Evolutionary conservation across 2,113 vertebrate genomes (phyloP).

Genomic region (Apus apus): DNA sequence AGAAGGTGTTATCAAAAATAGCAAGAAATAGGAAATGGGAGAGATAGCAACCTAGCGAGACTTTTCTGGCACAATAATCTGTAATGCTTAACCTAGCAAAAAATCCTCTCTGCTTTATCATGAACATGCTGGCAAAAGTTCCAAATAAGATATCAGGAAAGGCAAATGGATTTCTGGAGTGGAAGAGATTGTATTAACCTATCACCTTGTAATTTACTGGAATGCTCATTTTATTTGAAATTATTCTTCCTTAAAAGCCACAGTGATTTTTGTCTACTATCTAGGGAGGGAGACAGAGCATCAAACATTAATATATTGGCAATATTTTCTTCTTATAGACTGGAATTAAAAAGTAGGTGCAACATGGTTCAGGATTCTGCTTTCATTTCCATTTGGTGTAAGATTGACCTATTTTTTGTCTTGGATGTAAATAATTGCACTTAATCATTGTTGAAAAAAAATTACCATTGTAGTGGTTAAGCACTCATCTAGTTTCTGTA

Average conservation of each 20-base stretch:
- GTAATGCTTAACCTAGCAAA: constrained; percentile 20
- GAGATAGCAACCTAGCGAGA: not conserved
- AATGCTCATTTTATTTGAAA: constrained; percentile 1
- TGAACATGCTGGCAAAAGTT: not conserved
- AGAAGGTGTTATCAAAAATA: constrained; percentile 11
- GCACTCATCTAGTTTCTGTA: not conserved
- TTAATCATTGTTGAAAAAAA: not conserved
- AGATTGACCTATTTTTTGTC: not conserved
- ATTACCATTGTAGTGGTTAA: not conserved
- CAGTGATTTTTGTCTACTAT: not conserved
- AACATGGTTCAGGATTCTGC: not conserved
- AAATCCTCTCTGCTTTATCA: constrained; percentile 25
- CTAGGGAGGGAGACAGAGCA: not conserved
- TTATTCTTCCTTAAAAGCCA: not conserved
- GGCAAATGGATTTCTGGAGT: not conserved
- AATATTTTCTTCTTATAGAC: not conserved
- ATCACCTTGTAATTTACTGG: not conserved
- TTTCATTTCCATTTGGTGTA: not conserved
- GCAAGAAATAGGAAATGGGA: constrained; percentile 12
- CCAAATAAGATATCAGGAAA: not conserved
- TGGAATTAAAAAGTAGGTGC: not conserved
- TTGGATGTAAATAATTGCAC: not conserved
- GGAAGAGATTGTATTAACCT: not conserved
- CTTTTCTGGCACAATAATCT: not conserved
- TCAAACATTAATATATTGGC: not conserved